Conservation (phyloP, 2,888 invertebrate species). For the Chalcosyrphus nemorum region DNA sequence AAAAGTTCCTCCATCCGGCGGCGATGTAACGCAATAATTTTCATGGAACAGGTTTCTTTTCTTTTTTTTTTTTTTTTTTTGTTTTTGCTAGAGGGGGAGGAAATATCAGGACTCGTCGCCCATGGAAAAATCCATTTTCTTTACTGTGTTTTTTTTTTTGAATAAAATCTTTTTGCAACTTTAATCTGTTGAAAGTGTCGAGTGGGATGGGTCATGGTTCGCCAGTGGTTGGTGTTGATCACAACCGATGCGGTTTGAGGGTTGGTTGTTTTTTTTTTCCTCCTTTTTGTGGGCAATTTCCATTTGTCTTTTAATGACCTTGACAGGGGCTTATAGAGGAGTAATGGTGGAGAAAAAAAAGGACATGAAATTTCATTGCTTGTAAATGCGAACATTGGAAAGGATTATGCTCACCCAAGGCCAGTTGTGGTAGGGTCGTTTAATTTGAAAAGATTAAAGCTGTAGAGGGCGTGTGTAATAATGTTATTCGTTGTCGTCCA, state of each 20-base stretch:
- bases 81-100: neutral
- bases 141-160: neutral
- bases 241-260: conserved; percentile 15
- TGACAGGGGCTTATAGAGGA: conserved; percentile 25
- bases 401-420: conserved; percentile 14
- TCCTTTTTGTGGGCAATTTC: conserved; percentile 8
- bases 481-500: neutral
- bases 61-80: conserved; percentile 31
- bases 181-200: conserved; percentile 54
- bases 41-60: conserved; percentile 41
- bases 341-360: neutral
- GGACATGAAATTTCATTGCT: conserved; percentile 33
- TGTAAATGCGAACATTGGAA: conserved; percentile 28
- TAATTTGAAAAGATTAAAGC: conserved; percentile 36
- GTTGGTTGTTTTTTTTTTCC: neutral
- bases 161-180: conserved; percentile 30
- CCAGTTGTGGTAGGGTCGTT: conserved; percentile 41
- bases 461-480: neutral
- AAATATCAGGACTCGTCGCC: conserved; percentile 25
- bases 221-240: conserved; percentile 28
- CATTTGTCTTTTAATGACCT: conserved; percentile 54
- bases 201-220: conserved; percentile 19
- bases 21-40: conserved; percentile 64
- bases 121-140: conserved; percentile 11
- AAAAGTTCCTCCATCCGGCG: conserved; percentile 64